Evolutionary conservation across 2,113 vertebrate species (phyloP).

Genomic region (Plecturocebus donacophilus): DNA sequence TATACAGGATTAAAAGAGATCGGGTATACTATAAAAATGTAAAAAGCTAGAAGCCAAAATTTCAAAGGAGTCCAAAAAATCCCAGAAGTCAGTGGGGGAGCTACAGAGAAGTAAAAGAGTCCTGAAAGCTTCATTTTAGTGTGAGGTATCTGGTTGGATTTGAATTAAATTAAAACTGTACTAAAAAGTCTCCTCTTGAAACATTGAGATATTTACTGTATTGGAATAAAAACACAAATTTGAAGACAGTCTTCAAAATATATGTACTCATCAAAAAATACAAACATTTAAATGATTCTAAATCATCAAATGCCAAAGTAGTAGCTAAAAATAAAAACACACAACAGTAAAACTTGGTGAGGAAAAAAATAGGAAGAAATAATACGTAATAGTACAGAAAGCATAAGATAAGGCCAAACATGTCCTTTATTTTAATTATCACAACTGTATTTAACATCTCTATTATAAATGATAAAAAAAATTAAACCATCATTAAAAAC

Average conservation of each 20-base stretch:
- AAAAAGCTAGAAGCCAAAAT: neutral
- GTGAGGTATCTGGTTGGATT: neutral
- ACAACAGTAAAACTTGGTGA: neutral
- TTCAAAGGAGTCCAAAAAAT: neutral
- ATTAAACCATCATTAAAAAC: conserved; percentile 7
- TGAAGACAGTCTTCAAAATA: neutral
- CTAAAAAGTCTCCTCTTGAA: neutral
- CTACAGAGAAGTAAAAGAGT: neutral
- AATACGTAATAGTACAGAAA: neutral
- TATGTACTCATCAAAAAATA: neutral
- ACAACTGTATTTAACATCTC: neutral
- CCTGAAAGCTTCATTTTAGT: neutral
- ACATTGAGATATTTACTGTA: neutral
- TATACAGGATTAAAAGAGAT: neutral
- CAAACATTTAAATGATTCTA: conserved; percentile 25
- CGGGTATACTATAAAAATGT: neutral
- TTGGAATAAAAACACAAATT: neutral
- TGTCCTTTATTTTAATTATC: neutral
- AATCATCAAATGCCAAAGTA: conserved; percentile 6
- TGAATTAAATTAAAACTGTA: neutral
- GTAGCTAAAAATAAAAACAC: conserved; percentile 14
- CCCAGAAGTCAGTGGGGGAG: neutral
- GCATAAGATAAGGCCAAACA: neutral
- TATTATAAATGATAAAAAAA: conserved; percentile 33
- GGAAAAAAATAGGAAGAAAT: neutral